Base-by-base conservation (phyloP, 2,888 invertebrate genomes). In the Diplazon laetatorius region DNA sequence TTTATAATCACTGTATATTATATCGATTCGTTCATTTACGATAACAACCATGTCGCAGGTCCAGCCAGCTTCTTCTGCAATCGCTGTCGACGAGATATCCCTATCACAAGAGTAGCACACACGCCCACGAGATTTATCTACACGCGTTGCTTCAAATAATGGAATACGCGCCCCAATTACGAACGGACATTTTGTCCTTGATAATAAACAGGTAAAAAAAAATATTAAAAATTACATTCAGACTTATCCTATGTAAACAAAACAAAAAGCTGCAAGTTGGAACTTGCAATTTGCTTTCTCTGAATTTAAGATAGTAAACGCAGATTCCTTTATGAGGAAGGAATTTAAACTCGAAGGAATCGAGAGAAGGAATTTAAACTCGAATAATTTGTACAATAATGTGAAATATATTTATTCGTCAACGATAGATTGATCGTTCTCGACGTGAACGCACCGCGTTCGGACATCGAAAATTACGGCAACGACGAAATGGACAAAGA, bases 121-220 rank as follows among this genome's bases (percentile, higher is more conserved):
- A 94, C 85, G 89, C 93, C 0, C 95, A 96, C 81, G 95, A 95
- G 85, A 93, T 95, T 10, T 98, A 95, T 90, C 89, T 97, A 16
- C 94, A 95, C 87, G 97, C 97, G 90, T 90, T 97, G 50, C 92
- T 98, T 66, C 94, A 94, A 92, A 93, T 97, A 82, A 92, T 95
- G 76, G 93, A 94, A 50, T 97, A 97, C 88, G 93, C 96, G 82
- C 96, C 97, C 0, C 92, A 93, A 0, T 92, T 96, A 65, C 92
- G 94, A 62, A 93, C 93, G 82, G 93, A 94, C 81, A 93, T 98
- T 35, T 91, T 98, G 83, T 93, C 94, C 80, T 92, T 97, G 72
- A 93, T 97, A 85, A 92, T 97, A 80, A 95, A 95, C 85, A 96
- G 95, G 95, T 96, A 92, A 92, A 93, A 90, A 55, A 16, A n/a